Evolutionary conservation across 2,113 vertebrate genomes (phyloP).

Genomic region (Dasypus novemcinctus): DNA sequence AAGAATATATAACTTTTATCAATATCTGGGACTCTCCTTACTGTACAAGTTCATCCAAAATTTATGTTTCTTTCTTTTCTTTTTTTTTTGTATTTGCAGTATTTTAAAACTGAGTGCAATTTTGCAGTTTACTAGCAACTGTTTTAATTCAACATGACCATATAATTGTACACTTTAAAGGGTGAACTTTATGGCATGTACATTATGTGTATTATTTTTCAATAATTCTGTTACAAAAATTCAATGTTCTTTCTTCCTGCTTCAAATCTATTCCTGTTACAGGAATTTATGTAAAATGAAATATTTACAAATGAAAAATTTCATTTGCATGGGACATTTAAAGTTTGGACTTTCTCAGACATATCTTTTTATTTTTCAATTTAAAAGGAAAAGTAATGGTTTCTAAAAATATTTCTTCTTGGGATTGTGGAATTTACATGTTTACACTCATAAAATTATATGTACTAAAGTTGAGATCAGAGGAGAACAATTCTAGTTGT

Average conservation of each 20-base stretch:
- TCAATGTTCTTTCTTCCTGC: background rate
- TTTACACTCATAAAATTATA: background rate
- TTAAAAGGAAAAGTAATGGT: background rate
- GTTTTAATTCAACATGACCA: background rate
- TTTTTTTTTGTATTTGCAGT: background rate
- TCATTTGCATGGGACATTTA: background rate
- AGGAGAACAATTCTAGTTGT: background rate
- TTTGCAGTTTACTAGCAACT: background rate
- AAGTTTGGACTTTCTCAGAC: background rate
- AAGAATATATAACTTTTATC: background rate
- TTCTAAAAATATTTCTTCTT: background rate
- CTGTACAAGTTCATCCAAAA: background rate
- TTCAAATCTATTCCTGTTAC: background rate
- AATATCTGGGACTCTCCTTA: background rate
- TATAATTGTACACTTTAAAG: background rate
- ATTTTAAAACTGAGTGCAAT: background rate
- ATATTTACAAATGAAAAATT: background rate
- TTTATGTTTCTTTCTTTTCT: background rate
- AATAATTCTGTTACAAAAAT: background rate
- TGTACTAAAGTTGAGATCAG: background rate
- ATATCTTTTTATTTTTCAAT: background rate
- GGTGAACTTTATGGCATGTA: background rate
- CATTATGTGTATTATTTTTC: background rate
- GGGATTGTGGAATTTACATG: background rate
- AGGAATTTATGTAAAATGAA: background rate